Conservation (phyloP, 2,113 vertebrate species). For the Numenius arquata region DNA sequence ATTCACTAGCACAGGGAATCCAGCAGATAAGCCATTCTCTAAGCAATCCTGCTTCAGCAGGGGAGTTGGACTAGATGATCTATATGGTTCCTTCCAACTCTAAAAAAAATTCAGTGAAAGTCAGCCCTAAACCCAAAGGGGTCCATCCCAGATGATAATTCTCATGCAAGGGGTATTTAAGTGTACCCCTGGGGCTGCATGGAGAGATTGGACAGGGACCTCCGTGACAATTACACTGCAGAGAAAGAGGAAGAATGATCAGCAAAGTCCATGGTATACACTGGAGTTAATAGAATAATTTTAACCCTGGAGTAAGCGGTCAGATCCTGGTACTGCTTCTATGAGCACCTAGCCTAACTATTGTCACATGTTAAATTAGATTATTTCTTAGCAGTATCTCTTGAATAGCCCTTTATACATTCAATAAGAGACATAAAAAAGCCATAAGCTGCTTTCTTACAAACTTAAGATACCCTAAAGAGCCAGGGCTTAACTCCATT, state of each 20-base stretch:
- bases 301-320: neutral
- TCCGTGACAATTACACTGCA: neutral
- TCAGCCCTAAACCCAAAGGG: neutral
- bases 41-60: too few relatives aligned
- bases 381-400: neutral
- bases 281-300: neutral
- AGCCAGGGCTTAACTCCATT: neutral
- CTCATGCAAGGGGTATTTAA: neutral
- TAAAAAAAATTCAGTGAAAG: too few relatives aligned
- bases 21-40: neutral
- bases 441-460: neutral
- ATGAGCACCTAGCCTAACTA: neutral
- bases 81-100: too few relatives aligned
- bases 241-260: neutral
- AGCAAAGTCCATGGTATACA: neutral
- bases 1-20: slow-evolving; percentile 1
- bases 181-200: neutral
- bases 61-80: too few relatives aligned
- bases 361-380: neutral
- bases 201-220: neutral
- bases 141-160: neutral
- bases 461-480: neutral
- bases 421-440: neutral
- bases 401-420: neutral
- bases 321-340: neutral